Percentiles rank a stretch among this genome's conserved stretches.
These are phyloP conservation scores for Frieseomelitta varia DNA, from an alignment of 1,140 invertebrate genomes.

Conservation along the genomic window DNA sequence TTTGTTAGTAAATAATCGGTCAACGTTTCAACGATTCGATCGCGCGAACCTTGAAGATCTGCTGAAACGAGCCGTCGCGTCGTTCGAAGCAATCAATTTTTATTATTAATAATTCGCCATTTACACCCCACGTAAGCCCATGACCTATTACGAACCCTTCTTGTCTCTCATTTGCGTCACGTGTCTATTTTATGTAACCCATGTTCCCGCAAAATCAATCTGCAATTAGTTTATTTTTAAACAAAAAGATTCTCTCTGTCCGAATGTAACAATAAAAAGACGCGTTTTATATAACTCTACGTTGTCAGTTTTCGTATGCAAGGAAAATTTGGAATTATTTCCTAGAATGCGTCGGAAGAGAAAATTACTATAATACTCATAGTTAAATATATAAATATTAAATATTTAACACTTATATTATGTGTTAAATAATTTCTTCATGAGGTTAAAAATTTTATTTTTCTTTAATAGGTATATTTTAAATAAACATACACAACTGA, in stretches of 20 bases:
- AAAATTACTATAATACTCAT: too few relatives aligned
- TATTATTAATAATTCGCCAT: conserved; percentile 72
- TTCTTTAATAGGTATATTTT: too few relatives aligned
- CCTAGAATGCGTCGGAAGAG: neutral
- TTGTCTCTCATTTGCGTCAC: conserved; percentile 57
- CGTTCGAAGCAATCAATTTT: conserved; percentile 70
- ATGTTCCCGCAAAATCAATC: conserved; percentile 50
- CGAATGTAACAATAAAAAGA: neutral
- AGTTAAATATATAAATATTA: too few relatives aligned
- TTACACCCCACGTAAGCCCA: conserved; percentile 68
- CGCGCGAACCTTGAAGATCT: conserved; percentile 44
- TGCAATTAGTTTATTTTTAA: conserved; percentile 50
- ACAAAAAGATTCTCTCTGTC: conserved; percentile 30
- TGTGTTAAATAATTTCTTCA: too few relatives aligned
- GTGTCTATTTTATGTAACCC: conserved; percentile 56
- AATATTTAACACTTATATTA: too few relatives aligned
- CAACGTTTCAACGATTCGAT: conserved; percentile 38
- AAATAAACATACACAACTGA: too few relatives aligned
- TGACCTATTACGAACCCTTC: conserved; percentile 68
- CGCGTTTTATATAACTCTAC: neutral
- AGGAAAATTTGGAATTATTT: neutral
- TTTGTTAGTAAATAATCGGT: too few relatives aligned
- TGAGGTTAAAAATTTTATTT: too few relatives aligned
- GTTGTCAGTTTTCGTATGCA: conserved; percentile 2
- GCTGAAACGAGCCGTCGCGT: conserved; percentile 61